Percentiles rank a stretch among this genome's conserved stretches.
Evolutionary conservation across 2,888 invertebrate species (phyloP).

Genomic region (Perithous albicinctus): DNA sequence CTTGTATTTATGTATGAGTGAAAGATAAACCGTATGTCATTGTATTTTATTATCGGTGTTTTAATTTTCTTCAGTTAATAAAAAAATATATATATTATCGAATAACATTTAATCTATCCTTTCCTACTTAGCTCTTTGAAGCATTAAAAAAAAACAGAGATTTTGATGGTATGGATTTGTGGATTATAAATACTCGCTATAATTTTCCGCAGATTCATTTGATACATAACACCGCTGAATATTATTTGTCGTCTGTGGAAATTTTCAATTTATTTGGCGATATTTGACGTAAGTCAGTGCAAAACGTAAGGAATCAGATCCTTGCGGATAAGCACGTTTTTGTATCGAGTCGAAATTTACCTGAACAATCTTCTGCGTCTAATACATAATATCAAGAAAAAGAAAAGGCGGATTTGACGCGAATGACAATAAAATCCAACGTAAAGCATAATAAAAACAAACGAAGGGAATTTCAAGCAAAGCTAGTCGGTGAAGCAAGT

Average conservation of each 20-base stretch:
- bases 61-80: not conserved
- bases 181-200: no score
- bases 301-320: no score
- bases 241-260: no score
- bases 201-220: no score
- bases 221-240: no score
- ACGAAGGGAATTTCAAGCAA: conserved; percentile 32
- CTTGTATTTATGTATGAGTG: not conserved
- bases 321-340: no score
- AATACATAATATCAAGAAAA: conserved; percentile 30
- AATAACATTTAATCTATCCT: not conserved
- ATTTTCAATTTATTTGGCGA: no score
- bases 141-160: no score
- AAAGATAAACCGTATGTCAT: not conserved
- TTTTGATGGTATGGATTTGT: no score
- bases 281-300: no score
- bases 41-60: not conserved
- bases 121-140: no score
- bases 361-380: not conserved
- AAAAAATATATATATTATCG: not conserved
- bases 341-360: not conserved
- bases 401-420: conserved; percentile 28
- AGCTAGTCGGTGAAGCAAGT: conserved; percentile 52
- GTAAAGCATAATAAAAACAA: not conserved
- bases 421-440: conserved; percentile 11